A percentile compares a stretch with the other conserved stretches of the same genome.
These are phyloP conservation scores for Cetoscarus ocellatus DNA, from an alignment of 2,797 vertebrate species.

Conservation along the genomic window DNA sequence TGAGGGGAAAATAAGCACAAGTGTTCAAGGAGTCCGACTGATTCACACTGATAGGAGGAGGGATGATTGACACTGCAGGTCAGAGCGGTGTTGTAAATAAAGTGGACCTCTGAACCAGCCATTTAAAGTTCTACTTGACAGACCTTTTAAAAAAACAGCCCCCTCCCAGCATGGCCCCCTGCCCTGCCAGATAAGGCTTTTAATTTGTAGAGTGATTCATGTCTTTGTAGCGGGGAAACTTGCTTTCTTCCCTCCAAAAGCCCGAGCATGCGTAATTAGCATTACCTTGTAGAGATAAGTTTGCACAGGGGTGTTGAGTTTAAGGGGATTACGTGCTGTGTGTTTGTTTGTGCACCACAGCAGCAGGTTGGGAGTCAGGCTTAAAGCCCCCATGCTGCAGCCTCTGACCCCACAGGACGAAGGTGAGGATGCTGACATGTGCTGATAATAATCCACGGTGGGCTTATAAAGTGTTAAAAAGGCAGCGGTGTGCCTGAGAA, in stretches of 20 bases:
- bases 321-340: conserved; percentile 66
- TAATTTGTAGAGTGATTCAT: conserved; percentile 65
- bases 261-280: conserved; percentile 70
- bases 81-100: conserved; percentile 59
- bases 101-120: conserved; percentile 54
- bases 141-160: conserved; percentile 47
- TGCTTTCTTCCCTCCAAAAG: conserved; percentile 56
- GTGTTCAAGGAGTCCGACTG: conserved; percentile 37
- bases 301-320: conserved; percentile 50
- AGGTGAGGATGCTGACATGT: conserved; percentile 48
- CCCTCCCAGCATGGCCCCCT: conserved; percentile 45
- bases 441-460: conserved; percentile 47
- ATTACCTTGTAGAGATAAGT: conserved; percentile 70
- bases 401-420: conserved; percentile 13
- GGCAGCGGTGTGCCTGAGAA: conserved; percentile 39
- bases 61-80: conserved; percentile 68
- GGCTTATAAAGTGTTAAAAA: conserved; percentile 50
- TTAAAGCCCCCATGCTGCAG: conserved; percentile 33
- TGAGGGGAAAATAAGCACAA: conserved; percentile 15
- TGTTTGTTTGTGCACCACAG: conserved; percentile 66
- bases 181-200: conserved; percentile 70
- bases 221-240: conserved; percentile 65
- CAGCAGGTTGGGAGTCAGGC: conserved; percentile 43
- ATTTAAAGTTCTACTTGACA: conserved; percentile 65
- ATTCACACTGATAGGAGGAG: conserved; percentile 41